Base-by-base conservation (phyloP, 2,888 invertebrate genomes). In the Rhimphoctona megacephalus region DNA sequence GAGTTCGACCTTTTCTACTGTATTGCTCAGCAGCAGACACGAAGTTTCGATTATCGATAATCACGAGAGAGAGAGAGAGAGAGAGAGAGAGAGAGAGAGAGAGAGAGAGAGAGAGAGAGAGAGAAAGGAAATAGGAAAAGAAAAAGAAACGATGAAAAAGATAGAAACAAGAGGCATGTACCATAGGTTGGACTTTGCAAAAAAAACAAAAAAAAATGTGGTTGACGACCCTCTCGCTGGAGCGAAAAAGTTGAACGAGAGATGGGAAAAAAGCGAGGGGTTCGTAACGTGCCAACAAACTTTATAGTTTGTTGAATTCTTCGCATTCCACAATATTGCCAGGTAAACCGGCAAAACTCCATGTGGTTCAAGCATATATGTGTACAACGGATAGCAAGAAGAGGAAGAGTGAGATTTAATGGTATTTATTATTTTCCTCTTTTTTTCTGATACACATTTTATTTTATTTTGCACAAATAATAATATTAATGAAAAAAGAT, bases 21-120 rank as follows among this genome's bases (percentile, higher is more conserved):
- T 70, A 61, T 70, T 82, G 77, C 76, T 76, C 82, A 36, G 52
- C 80, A 46, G 82, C 82, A 85, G 85, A 85, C 87, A 79, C 78
- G 79, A 79, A 82, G 82, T 87, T 87, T 87, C 87, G 87, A 87
- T 87, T 87, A 87, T 82, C 87, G 87, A 87, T 87, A 87, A 87
- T 87, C 82, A 87, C 85, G 57, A 82, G 74, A 69, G 67, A 67
- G 46, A 52, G 54, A 73, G 52, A 36, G n/a, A 81, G 36, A 36
- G 19, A 66, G 78, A 52, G 22, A 25, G 52, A 78, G 33, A 33
- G 30, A 64, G 39, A 39, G 25, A 49, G 39, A 64, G 2, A 64
- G 25, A 64, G 17, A 57, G 19, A 30, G 8, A 69, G 17, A 36
- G 4, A 6, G 69, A 54, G 33, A 52, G 43, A 54, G 39, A 39